Evolutionary conservation across 2,797 vertebrate genomes (phyloP), one percentile per base, ranked within the genome.

Genomic region (Macroramphosus scolopax): DNA sequence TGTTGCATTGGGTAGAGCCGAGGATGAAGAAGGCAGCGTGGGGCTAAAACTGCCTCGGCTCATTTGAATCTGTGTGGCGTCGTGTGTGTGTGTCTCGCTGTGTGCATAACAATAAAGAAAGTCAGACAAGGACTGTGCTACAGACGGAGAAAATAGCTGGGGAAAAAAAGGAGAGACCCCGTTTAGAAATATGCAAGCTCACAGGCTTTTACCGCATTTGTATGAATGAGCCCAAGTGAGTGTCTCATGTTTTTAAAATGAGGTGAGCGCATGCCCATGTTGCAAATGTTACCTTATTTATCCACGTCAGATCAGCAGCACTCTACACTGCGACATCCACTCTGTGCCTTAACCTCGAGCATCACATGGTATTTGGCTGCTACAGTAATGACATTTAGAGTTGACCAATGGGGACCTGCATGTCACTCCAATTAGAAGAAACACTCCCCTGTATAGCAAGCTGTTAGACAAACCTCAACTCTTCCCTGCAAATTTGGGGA

Each of bases 381-480:
- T 20, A 15, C 28, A 52, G 76, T 78, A 68, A 79, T 83, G 84
- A 80, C 84, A 87, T 87, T 87, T 84, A 78, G 55, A 20, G 4
- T 13, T 43, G 68, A 82, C 77, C 67, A 22, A 72, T 39, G 39
- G 73, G 73, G 78, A 83, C 63, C 60, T 15, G 40, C 51, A 31
- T 58, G 74, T 81, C 72, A 60, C 70, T 73, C 75, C 78, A 84
- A 87, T 87, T 85, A 86, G 56, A 63, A 66, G 73, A 61, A 63
- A 44, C 59, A 30, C 55, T 66, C 51, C 52, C 60, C 46, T 55
- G 73, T 64, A 70, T 24, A 17, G 68, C 53, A 57, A 72, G 78
- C 74, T 73, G 78, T 66, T 68, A 60, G 54, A 74, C 68, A 58
- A 82, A 72, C 49, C 60, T 51, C 38, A 15, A 68, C 75, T 66